A percentile compares a stretch with the other conserved stretches of the same genome.
phyloP scores from a whole-genome alignment of 2,113 vertebrate genomes.

The Elephantulus edwardii region DNA sequence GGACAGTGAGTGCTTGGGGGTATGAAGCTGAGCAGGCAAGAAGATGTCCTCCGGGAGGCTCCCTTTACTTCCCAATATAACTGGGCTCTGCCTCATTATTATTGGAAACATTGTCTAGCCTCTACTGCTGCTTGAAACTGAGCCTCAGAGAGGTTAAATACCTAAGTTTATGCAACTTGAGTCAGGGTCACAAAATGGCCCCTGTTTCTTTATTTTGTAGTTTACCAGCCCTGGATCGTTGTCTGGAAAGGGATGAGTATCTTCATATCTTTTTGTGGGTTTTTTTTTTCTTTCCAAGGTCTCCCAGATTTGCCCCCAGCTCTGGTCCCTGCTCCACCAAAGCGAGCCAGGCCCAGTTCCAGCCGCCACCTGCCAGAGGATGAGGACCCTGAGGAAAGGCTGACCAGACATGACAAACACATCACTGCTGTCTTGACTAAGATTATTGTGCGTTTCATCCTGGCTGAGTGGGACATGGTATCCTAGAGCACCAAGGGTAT shows the following conservation, averaged over 20 bases:
- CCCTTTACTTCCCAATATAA: background rate
- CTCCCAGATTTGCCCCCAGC: constrained; percentile 91
- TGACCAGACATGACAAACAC: constrained; percentile 91
- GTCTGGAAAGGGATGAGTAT: background rate
- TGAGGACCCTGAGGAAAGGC: constrained; percentile 88
- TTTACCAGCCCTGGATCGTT: background rate
- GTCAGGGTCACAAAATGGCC: background rate
- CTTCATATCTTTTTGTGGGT: background rate
- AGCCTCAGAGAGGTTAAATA: background rate
- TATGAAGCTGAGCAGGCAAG: background rate
- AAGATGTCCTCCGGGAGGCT: background rate
- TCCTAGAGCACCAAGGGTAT: background rate
- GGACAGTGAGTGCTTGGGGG: constrained; percentile 83
- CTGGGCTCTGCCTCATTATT: background rate
- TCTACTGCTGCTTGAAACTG: background rate
- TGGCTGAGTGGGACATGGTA: background rate
- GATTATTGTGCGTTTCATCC: constrained; percentile 90
- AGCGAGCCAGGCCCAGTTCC: constrained; percentile 90
- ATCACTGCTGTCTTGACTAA: constrained; percentile 94
- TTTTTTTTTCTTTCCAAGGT: constrained; percentile 77
- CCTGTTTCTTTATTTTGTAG: background rate
- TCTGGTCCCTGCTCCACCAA: constrained; percentile 92
- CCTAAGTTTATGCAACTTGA: background rate
- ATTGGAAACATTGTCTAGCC: background rate
- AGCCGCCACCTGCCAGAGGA: constrained; percentile 84